These are phyloP conservation scores for Notospermus geniculatus DNA, from an alignment of 1,140 invertebrate species.

Conservation along the genomic window DNA sequence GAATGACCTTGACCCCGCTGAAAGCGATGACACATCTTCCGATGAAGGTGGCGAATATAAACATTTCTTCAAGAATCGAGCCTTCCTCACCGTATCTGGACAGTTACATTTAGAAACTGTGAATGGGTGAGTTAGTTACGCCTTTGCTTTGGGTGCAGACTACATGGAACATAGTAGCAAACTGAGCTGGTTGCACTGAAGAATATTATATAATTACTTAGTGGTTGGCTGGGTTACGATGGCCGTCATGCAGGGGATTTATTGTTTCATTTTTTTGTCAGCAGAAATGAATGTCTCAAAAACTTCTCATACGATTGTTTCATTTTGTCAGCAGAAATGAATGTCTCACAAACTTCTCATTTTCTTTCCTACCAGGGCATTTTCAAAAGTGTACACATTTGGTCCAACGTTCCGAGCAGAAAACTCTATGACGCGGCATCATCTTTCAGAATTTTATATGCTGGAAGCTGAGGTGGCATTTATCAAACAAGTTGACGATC, in stretches of 20 bases:
- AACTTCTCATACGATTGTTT: too few species aligned
- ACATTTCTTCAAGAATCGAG: slow-evolving; percentile 57
- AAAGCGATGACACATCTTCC: slow-evolving; percentile 7
- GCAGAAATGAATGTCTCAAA: too few species aligned
- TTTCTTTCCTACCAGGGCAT: slow-evolving; percentile 62
- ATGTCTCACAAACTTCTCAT: too few species aligned
- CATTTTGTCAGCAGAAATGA: too few species aligned
- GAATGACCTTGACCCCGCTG: not conserved
- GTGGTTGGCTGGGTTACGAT: too few species aligned
- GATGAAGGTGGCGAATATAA: not conserved
- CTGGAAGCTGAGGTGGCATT: slow-evolving; percentile 93
- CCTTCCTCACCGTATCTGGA: slow-evolving; percentile 88
- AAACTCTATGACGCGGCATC: slow-evolving; percentile 85
- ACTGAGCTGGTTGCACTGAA: too few species aligned
- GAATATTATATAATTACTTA: too few species aligned
- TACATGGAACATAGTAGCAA: too few species aligned
- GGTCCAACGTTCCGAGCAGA: slow-evolving; percentile 93
- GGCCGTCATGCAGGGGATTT: too few species aligned
- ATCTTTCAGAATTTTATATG: slow-evolving; percentile 98
- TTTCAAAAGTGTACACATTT: slow-evolving; percentile 83
- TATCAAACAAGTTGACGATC: slow-evolving; percentile 65
- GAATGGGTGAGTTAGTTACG: slow-evolving; percentile 59
- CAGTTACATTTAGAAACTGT: slow-evolving; percentile 92
- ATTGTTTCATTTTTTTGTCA: too few species aligned
- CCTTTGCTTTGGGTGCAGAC: too few species aligned